These are phyloP conservation scores for Phalera bucephala DNA, from an alignment of 2,888 invertebrate genomes.

Conservation along the genomic window DNA sequence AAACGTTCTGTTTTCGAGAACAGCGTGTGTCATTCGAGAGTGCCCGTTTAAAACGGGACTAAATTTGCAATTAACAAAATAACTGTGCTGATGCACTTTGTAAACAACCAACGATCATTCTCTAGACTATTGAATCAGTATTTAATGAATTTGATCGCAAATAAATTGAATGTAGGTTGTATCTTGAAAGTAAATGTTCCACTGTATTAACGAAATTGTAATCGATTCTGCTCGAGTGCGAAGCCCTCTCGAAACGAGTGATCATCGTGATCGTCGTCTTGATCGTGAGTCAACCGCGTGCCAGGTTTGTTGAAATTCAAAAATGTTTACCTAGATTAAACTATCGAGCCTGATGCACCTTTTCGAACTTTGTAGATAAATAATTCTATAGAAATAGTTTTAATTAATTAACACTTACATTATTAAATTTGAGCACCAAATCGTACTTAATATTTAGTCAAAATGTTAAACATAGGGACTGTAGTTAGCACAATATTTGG, in stretches of 20 bases:
- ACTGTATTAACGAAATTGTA: background rate
- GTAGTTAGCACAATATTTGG: constrained; percentile 62
- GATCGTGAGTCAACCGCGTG: constrained; percentile 26
- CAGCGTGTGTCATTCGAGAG: background rate
- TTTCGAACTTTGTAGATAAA: constrained; percentile 75
- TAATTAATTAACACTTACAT: constrained; percentile 76
- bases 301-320: constrained; percentile 37
- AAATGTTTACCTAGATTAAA: constrained; percentile 45
- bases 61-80: background rate
- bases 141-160: constrained; percentile 2
- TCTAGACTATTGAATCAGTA: background rate
- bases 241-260: constrained; percentile 3
- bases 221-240: constrained; percentile 1
- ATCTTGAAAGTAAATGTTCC: background rate
- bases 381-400: constrained; percentile 68
- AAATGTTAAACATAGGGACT: constrained; percentile 64
- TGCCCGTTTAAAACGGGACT: background rate
- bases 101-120: background rate
- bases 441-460: constrained; percentile 82
- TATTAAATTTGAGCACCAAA: constrained; percentile 81
- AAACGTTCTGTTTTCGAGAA: background rate
- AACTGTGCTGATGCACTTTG: background rate
- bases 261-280: constrained; percentile 8
- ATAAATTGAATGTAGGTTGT: constrained; percentile 1
- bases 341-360: constrained; percentile 57